Percentiles rank a stretch among this genome's conserved stretches.
phyloP scores from a whole-genome alignment of 2,113 vertebrate genomes.

The Agelaius tricolor region DNA sequence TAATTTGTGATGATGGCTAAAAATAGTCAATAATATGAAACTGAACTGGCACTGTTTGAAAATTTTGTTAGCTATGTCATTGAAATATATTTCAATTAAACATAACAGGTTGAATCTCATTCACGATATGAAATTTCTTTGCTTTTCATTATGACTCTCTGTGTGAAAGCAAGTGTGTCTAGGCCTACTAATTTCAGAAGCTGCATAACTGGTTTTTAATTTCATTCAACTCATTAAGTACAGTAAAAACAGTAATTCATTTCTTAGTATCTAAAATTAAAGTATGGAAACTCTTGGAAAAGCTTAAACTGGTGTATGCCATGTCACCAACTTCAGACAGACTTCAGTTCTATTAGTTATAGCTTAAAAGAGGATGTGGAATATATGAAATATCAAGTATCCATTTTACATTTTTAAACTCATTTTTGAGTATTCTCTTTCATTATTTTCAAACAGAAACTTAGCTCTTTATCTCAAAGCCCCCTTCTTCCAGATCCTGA shows the following conservation, averaged over 20 bases:
- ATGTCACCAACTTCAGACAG: not conserved
- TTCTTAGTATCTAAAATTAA: not conserved
- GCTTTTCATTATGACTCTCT: not conserved
- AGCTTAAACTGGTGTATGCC: not conserved
- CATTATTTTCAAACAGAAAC: not conserved
- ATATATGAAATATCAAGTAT: not conserved
- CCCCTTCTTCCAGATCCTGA: not conserved
- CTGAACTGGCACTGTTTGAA: not conserved
- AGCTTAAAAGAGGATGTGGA: not conserved
- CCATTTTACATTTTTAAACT: not conserved
- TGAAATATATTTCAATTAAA: conserved; percentile 5
- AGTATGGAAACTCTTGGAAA: not conserved
- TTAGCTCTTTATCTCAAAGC: not conserved
- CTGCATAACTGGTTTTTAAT: not conserved
- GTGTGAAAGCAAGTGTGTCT: not conserved
- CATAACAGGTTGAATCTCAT: not conserved
- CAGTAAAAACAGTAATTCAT: not conserved
- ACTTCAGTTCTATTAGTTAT: not conserved
- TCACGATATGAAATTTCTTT: not conserved
- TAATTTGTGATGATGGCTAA: not conserved
- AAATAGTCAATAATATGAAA: not conserved
- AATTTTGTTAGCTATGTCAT: not conserved
- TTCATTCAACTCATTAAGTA: not conserved
- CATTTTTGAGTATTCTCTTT: not conserved
- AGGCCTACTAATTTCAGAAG: not conserved